Evolutionary conservation across 2,113 vertebrate genomes (phyloP).

Genomic region (Lepus timidus): DNA sequence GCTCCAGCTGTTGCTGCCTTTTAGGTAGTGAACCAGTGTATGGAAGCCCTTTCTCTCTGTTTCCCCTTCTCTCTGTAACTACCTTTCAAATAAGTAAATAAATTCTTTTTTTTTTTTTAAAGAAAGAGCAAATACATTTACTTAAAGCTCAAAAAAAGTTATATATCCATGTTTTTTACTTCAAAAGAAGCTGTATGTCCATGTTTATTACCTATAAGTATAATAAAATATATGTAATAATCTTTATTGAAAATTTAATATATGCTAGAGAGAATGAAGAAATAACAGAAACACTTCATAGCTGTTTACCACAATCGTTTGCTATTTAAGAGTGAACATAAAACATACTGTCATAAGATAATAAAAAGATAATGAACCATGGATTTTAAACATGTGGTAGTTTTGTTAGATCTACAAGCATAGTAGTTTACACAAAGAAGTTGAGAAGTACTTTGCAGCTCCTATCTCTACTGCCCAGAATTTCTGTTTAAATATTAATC

Average conservation of each 20-base stretch:
- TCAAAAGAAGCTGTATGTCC: background rate
- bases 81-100: too few relatives aligned
- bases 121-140: background rate
- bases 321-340: background rate
- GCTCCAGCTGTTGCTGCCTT: too few relatives aligned
- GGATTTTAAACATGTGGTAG: background rate
- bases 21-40: too few relatives aligned
- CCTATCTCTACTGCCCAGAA: background rate
- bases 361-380: background rate
- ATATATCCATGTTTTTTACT: background rate
- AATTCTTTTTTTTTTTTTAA: too few relatives aligned
- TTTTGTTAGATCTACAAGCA: background rate
- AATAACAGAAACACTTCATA: background rate
- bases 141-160: background rate
- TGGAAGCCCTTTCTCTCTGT: too few relatives aligned
- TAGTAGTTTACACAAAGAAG: background rate
- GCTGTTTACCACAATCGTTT: background rate
- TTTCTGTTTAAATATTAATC: background rate
- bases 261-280: background rate
- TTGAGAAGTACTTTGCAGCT: background rate
- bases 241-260: constrained; percentile 31
- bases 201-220: background rate
- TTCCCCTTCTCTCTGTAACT: too few relatives aligned
- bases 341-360: background rate
- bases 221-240: background rate